These are phyloP conservation scores for Eptatretus atami DNA, from an alignment of 2,797 vertebrate genomes.

Conservation along the genomic window DNA sequence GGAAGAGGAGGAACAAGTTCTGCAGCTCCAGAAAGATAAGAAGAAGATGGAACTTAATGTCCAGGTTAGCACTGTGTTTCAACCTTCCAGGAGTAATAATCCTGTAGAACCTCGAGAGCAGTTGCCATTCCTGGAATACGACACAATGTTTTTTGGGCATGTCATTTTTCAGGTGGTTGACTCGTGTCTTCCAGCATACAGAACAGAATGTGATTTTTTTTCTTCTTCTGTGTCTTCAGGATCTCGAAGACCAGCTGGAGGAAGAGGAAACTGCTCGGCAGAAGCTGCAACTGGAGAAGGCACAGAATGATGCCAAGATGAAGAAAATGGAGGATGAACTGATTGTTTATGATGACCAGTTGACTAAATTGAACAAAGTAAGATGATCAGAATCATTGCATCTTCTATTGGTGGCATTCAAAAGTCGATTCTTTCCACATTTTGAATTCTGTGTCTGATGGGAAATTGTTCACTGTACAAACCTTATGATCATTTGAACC, in stretches of 20 bases:
- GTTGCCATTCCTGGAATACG: no score
- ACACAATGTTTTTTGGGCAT: no score
- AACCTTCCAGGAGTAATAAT: no score
- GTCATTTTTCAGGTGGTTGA: no score
- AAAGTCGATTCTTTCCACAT: no score
- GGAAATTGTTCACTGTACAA: no score
- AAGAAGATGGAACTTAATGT: constrained; percentile 98
- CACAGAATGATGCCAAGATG: constrained; percentile 36
- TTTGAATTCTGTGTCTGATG: no score
- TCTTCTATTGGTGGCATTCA: no score
- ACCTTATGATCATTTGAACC: no score
- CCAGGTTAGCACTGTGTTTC: constrained; percentile 16
- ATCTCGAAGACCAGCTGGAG: constrained; percentile 48
- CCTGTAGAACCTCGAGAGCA: no score
- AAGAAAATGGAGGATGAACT: constrained; percentile 39
- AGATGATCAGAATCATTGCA: background rate
- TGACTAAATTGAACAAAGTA: constrained; percentile 37
- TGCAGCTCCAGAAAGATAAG: constrained; percentile 38
- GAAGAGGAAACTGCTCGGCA: constrained; percentile 47
- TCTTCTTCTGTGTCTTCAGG: constrained; percentile 15
- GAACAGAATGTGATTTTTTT: no score
- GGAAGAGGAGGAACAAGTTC: constrained; percentile 70
- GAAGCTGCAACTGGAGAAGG: constrained; percentile 55
- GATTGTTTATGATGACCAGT: constrained; percentile 31
- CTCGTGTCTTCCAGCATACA: no score